Conservation (phyloP, 2,888 invertebrate species). For the Lasioglossum vierecki region DNA sequence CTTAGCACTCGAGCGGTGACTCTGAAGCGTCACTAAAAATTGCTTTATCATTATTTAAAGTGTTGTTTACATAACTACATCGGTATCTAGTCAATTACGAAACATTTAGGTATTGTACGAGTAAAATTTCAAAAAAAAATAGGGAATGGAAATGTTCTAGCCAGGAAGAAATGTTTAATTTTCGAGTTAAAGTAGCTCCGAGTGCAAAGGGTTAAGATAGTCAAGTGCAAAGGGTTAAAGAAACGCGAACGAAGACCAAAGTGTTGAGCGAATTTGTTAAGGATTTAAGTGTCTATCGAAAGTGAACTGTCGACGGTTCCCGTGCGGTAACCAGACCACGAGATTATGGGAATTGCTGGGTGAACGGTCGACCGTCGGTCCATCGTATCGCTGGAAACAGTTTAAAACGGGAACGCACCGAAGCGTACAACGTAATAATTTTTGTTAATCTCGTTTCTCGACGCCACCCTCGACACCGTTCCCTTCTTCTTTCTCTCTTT, state of each 20-base stretch:
- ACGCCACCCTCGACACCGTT: slow-evolving; percentile 1
- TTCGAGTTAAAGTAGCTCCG: no score
- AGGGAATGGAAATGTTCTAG: no score
- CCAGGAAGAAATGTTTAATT: no score
- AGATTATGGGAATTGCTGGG: slow-evolving; percentile 17
- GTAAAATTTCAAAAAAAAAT: no score
- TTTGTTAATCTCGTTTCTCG: slow-evolving; percentile 44
- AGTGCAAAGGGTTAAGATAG: background rate
- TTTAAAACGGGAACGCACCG: slow-evolving; percentile 41
- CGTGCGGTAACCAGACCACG: background rate
- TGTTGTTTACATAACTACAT: no score
- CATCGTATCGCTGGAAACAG: slow-evolving; percentile 16
- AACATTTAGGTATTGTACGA: no score
- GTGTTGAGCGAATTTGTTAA: slow-evolving; percentile 2
- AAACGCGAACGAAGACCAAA: slow-evolving; percentile 5
- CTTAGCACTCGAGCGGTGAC: no score
- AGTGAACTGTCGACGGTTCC: slow-evolving; percentile 2
- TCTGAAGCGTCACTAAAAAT: no score
- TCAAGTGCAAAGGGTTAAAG: background rate
- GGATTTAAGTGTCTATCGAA: background rate
- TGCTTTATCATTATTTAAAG: no score
- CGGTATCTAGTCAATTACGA: no score
- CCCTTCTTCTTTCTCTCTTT: slow-evolving; percentile 17
- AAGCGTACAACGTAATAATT: slow-evolving; percentile 45
- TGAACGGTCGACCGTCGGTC: background rate